A percentile compares a stretch with the other conserved stretches of the same genome.
These are phyloP conservation scores for Archivesica marissinica DNA, from an alignment of 1,140 invertebrate genomes.

Conservation along the genomic window DNA sequence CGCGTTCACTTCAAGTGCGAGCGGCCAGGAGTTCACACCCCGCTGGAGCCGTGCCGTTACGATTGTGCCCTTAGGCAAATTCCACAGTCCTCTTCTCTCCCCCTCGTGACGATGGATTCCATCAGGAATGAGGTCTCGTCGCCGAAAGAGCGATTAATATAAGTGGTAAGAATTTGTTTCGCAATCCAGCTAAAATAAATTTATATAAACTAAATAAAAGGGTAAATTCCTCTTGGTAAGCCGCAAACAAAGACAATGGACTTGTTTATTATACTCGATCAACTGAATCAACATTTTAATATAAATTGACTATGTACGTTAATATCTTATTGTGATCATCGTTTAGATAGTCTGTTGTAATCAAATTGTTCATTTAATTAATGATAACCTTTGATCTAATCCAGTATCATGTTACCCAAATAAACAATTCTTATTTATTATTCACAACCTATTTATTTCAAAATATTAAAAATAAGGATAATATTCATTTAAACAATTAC, in stretches of 20 bases:
- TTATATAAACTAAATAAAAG: too few species aligned
- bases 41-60: too few species aligned
- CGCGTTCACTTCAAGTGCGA: too few species aligned
- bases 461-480: neutral
- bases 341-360: neutral
- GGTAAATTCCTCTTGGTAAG: too few species aligned
- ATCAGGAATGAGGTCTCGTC: too few species aligned
- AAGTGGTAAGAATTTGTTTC: too few species aligned
- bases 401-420: neutral
- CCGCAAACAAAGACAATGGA: neutral
- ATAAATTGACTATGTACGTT: neutral
- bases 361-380: neutral
- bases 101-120: too few species aligned
- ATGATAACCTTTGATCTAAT: neutral
- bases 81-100: too few species aligned
- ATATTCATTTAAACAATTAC: neutral
- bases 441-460: neutral
- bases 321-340: slow-evolving; percentile 9
- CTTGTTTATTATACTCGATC: neutral
- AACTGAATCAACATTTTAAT: neutral
- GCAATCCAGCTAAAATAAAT: too few species aligned
- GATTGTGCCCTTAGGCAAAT: too few species aligned
- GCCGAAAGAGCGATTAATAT: too few species aligned
- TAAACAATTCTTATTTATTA: slow-evolving; percentile 2
- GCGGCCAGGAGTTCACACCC: too few species aligned